Evolutionary conservation across 2,888 invertebrate genomes (phyloP), one percentile per base, ranked within the genome.

Genomic region (Chorisops tibialis): DNA sequence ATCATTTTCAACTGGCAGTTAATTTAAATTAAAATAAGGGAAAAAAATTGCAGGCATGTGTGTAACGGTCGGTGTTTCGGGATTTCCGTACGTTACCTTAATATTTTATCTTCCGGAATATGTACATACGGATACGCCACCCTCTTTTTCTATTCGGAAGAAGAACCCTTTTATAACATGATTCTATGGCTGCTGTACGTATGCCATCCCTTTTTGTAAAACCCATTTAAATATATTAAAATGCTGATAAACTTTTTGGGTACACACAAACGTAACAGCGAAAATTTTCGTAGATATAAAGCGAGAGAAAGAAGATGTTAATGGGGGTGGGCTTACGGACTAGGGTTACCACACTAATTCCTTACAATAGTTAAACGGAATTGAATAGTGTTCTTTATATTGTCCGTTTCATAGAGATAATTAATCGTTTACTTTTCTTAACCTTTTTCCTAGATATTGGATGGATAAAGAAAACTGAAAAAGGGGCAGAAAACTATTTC

Each of bases 21-120:
- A 68, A 68, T 68, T 68, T 66, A 68, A 68, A 68, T 68, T 68
- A 68, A 68, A 67, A 68, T 67, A 68, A 67, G 65, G 59, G n/a
- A 59, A 56, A 56, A 9, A 30, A 30, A 30, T 30, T 30, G 43
- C 16, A 16, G n/a, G 56, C 56, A 45, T 30, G 22, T 39, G 24
- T 35, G 30, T 43, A 30, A 5, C 14, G 22, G 22, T 39, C 22
- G n/a, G 45, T 56, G 49, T 63, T 41, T 52, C 38, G 59, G 56
- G 61, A 63, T 56, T 61, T 63, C 50, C 61, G 56, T 49, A 50
- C 56, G 56, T 39, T 63, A 37, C 60, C 56, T 61, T 61, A 50
- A 56, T 61, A 63, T 63, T 63, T 63, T 52, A 56, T 45, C 43
- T 60, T 50, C n/a, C 52, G 52, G 39, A 19, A 52, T 38, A 39